Percentiles rank a stretch among this genome's conserved stretches.
Evolutionary conservation across 35 echinoderm and acorn worm species (phyloP).

Genomic region (Hemicentrotus pulcherrimus): DNA sequence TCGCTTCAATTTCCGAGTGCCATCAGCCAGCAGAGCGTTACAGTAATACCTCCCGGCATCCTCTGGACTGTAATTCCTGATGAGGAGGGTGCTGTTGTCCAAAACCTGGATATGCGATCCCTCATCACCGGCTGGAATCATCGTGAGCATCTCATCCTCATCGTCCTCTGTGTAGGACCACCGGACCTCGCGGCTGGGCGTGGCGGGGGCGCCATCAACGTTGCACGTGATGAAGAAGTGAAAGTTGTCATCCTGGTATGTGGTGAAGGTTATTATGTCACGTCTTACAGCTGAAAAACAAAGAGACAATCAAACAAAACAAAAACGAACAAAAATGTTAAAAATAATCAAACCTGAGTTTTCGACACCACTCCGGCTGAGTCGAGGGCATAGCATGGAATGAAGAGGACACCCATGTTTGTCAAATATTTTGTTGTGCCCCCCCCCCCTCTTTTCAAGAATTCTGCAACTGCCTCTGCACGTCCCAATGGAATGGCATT

Average conservation of each 20-base stretch:
- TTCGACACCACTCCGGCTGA: too few species aligned
- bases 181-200: neutral
- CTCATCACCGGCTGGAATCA: neutral
- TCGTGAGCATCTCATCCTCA: neutral
- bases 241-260: neutral
- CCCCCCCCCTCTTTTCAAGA: too few species aligned
- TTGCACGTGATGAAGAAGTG: conserved; percentile 7
- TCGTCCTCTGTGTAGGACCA: neutral
- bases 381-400: too few species aligned
- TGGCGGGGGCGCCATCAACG: neutral
- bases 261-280: neutral
- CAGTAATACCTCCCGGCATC: neutral
- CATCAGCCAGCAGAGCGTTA: neutral
- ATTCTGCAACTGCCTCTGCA: too few species aligned
- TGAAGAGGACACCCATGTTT: too few species aligned
- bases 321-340: too few species aligned
- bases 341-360: too few species aligned
- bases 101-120: neutral
- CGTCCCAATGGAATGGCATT: too few species aligned
- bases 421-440: too few species aligned
- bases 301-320: neutral
- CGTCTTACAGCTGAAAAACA: neutral
- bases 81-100: neutral
- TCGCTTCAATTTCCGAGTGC: neutral
- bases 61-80: neutral